These are phyloP conservation scores for Malurus melanocephalus DNA, from an alignment of 2,113 vertebrate species.

Conservation along the genomic window DNA sequence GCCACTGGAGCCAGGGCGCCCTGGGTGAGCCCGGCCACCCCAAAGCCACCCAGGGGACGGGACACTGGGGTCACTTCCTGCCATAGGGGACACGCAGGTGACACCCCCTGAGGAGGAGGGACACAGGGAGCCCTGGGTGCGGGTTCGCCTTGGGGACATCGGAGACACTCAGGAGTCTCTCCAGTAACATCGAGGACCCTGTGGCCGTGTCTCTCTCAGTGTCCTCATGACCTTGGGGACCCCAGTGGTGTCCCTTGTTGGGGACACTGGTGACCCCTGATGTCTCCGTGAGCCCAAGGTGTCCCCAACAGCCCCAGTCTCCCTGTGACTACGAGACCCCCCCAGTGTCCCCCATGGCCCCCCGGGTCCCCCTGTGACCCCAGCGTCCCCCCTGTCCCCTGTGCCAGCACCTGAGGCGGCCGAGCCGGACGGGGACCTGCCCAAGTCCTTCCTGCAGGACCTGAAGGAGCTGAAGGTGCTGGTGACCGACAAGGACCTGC, in stretches of 20 bases:
- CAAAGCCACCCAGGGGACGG: background rate
- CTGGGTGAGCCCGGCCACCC: background rate
- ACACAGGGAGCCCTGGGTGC: accelerated
- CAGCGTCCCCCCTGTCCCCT: background rate
- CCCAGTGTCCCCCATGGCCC: no score
- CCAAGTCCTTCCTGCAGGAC: background rate
- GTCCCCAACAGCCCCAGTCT: background rate
- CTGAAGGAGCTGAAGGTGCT: background rate
- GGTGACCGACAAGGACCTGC: background rate
- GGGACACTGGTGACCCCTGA: background rate
- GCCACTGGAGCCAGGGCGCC: background rate
- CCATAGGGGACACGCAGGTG: background rate
- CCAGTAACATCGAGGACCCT: no score
- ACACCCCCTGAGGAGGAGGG: no score
- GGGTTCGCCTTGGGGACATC: background rate
- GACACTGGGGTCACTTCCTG: no score
- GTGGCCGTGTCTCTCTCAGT: accelerated
- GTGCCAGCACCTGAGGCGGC: background rate
- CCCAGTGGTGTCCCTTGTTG: accelerated
- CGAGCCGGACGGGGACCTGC: background rate
- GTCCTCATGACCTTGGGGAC: no score
- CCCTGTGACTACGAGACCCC: background rate
- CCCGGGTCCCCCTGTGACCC: background rate
- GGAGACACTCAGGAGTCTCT: no score
- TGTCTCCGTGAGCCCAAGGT: no score